phyloP scores from a whole-genome alignment of 2,797 vertebrate genomes.

The Podarcis lilfordi region DNA sequence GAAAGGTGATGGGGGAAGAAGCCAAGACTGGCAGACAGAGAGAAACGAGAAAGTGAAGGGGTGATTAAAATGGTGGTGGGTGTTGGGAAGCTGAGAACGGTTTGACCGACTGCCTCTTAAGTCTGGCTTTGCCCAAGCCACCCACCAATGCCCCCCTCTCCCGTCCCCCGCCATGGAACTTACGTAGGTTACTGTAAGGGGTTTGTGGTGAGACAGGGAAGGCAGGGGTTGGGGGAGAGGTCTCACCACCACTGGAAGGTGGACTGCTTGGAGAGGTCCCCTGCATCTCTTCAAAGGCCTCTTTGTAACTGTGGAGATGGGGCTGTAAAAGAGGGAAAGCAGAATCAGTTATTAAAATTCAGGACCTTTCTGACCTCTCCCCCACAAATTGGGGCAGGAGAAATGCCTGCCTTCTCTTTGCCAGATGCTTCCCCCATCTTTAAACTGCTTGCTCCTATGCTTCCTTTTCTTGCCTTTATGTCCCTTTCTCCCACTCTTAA shows the following conservation, averaged over 20 bases:
- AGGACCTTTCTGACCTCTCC: background rate
- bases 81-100: conserved; percentile 55
- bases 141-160: conserved; percentile 50
- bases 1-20: background rate
- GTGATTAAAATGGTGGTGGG: conserved; percentile 30
- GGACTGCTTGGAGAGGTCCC: conserved; percentile 80
- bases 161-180: conserved; percentile 74
- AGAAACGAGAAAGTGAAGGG: background rate
- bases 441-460: background rate
- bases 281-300: conserved; percentile 96
- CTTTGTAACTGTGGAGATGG: conserved; percentile 97
- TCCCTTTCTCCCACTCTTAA: background rate
- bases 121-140: conserved; percentile 49
- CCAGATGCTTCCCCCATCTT: background rate
- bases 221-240: conserved; percentile 85
- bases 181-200: conserved; percentile 87
- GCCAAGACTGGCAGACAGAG: background rate
- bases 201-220: conserved; percentile 86
- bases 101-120: conserved; percentile 38
- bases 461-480: background rate
- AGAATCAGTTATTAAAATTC: conserved; percentile 20
- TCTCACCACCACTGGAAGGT: conserved; percentile 91
- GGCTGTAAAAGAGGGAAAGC: conserved; percentile 78
- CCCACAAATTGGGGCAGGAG: background rate
- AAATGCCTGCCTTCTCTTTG: background rate